Conservation (phyloP, 2,113 vertebrate genomes). For the Psettodes erumei region DNA sequence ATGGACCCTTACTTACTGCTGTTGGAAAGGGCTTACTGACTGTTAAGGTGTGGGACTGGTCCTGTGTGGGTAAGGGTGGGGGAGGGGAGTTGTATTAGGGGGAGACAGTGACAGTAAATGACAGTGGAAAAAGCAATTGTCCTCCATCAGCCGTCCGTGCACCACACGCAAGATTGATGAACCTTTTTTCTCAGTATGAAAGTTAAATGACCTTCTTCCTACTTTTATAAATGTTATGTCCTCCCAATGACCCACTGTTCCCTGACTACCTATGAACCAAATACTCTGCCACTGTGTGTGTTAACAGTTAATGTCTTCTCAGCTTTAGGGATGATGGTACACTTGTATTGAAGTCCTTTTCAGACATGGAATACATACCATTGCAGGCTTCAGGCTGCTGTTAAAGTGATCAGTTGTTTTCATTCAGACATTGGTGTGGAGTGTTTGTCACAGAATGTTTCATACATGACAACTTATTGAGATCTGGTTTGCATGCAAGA, state of each 20-base stretch:
- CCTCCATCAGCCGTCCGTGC: conserved; percentile 21
- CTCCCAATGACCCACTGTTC: conserved; percentile 10
- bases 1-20: too few relatives aligned
- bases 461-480: neutral
- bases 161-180: conserved; percentile 21
- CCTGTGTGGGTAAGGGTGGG: conserved; percentile 7
- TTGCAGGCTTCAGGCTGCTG: neutral
- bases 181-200: conserved; percentile 30
- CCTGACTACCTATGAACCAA: conserved; percentile 12
- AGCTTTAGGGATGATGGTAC: neutral
- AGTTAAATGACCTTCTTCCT: conserved; percentile 47
- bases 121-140: conserved; percentile 14
- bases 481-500: neutral
- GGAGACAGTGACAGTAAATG: too few relatives aligned
- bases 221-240: conserved; percentile 43
- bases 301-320: neutral
- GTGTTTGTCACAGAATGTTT: neutral
- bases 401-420: neutral
- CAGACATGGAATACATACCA: neutral
- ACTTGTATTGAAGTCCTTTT: neutral
- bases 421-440: neutral
- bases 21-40: too few relatives aligned
- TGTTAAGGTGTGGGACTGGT: neutral
- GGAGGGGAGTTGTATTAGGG: neutral
- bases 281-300: neutral